Evolutionary conservation across 2,113 vertebrate genomes (phyloP), one percentile per base, ranked within the genome.

Genomic region (Aleadryas rufinucha): DNA sequence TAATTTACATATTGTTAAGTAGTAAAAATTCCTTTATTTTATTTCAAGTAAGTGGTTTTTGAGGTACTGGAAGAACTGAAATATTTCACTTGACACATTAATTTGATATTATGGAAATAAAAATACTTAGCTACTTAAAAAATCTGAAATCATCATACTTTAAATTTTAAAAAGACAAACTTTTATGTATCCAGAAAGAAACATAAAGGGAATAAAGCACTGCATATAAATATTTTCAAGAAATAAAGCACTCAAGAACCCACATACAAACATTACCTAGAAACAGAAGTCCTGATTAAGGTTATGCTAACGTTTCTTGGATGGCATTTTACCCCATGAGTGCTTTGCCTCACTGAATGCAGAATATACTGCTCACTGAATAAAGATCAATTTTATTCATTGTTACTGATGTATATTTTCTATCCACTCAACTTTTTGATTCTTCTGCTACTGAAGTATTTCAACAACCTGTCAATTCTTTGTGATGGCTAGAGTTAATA

Each of bases 241-340:
- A 87, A 84, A 74, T 26, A 57, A 41, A 84, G 23, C 16, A 75
- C 31, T 83, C 11, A 57, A 82, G 30, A 82, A 63, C 7, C 7
- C 50, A 61, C 10, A 23, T 41, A 89, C 9, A 88, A 76, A 59
- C 7, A 37, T 7, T 31, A 69, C 24, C 31, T 39, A 28, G 9
- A 94, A 86, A 65, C 1, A 54, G 2, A 75, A 90, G 18, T 60
- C 20, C 20, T 61, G 50, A 72, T 53, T 49, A 80, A 68, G 8
- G 39, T 56, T 60, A 89, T 16, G 7, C 14, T 76, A 89, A 21
- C 4, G 37, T 33, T 88, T 86, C 30, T n/a, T 49, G 13, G 23
- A 86, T 27, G 4, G 39, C 5, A 60, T 65, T 82, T 87, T 63
- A 71, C 18, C 16, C 35, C 21, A 28, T 0, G 0, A 23, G 33